Base-by-base conservation (phyloP, 2,113 vertebrate genomes). In the Pollachius pollachius region DNA sequence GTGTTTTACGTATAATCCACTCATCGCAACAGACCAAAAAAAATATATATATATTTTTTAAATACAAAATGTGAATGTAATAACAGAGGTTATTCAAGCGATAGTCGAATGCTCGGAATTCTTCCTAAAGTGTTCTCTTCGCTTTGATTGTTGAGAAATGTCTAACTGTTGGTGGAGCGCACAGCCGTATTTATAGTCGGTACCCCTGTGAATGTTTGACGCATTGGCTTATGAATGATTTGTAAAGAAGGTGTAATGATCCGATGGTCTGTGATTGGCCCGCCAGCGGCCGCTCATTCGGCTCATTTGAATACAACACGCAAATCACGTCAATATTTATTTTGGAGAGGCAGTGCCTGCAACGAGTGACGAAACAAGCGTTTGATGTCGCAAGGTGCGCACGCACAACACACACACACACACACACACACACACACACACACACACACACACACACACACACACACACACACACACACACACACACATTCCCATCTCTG, bases 151-250 rank as follows among this genome's bases (percentile, higher is more conserved):
- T 77, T 81, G 74, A 74, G 79, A 81, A 79, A 89, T 88, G 87
- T 90, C 88, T 90, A 81, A 81, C 84, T 87, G 81, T 80, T 76
- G 72, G 66, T 63, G 74, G 81, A 75, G 89, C 87, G 89, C 87
- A 82, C 82, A 71, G 88, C 87, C 81, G 87, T 91, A 90, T 93
- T 92, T 93, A 93, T 93, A 92, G 84, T 80, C 89, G 83, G 83
- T 62, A 81, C 81, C 77, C 77, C 79, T 70, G 80, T 79, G 88
- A 81, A 80, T 83, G 90, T 91, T 92, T 93, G 92, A 93, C 92
- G 92, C 90, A 90, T 90, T 84, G 76, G 79, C 89, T 89, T 90
- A 93, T 93, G 88, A 92, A 93, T 92, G 90, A 92, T 90, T 91
- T 90, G 79, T 88, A 87, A 91, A 91, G 88, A 90, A 92, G 91